These are phyloP conservation scores for Heterocephalus glaber DNA, from an alignment of 2,113 vertebrate genomes.

Conservation along the genomic window DNA sequence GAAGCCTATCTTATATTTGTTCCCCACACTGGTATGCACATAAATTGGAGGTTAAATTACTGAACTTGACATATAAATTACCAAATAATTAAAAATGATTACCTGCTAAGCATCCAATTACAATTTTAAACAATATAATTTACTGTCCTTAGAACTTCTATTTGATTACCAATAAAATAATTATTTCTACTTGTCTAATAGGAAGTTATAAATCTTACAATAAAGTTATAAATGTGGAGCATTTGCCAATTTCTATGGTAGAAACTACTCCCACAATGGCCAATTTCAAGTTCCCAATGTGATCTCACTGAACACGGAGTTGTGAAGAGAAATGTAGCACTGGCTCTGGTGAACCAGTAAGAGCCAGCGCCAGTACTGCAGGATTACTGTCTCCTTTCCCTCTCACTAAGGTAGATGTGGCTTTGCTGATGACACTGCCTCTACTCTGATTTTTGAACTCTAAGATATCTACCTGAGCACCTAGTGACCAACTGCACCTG, in stretches of 20 bases:
- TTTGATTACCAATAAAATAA: slow-evolving; percentile 22
- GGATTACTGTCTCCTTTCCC: background rate
- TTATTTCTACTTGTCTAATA: slow-evolving; percentile 29
- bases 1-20: background rate
- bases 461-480: background rate
- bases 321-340: background rate
- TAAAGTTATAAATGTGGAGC: background rate
- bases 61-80: slow-evolving; percentile 20
- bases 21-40: background rate
- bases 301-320: background rate
- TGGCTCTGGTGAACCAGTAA: background rate
- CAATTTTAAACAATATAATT: background rate
- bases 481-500: background rate
- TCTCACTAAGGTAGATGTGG: background rate
- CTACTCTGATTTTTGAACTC: background rate
- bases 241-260: background rate
- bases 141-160: background rate
- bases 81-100: background rate
- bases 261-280: background rate
- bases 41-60: background rate
- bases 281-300: background rate
- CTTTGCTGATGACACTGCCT: background rate
- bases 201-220: slow-evolving; percentile 22
- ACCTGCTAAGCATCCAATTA: background rate
- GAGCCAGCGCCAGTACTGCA: background rate